Percentiles rank a stretch among this genome's conserved stretches.
phyloP scores from a whole-genome alignment of 2,888 invertebrate genomes.

The Drosophila melanocephala region DNA sequence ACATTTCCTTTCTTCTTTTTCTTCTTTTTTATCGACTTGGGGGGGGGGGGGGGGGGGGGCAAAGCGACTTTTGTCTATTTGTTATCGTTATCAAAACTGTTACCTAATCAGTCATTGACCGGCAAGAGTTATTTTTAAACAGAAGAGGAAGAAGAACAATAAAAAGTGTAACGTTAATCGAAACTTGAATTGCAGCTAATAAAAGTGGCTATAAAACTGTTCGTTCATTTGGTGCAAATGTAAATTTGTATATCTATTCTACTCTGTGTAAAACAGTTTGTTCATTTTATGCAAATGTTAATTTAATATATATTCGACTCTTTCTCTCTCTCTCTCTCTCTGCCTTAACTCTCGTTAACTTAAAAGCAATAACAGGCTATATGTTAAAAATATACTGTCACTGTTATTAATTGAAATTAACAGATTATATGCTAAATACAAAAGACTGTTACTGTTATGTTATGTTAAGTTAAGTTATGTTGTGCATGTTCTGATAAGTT shows the following conservation, averaged over 20 bases:
- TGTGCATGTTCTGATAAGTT: neutral
- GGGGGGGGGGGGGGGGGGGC: too few relatives aligned
- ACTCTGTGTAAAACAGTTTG: too few relatives aligned
- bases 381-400: neutral
- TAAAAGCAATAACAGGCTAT: neutral
- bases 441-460: neutral
- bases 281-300: too few relatives aligned
- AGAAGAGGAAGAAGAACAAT: neutral
- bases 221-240: neutral
- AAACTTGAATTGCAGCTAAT: neutral
- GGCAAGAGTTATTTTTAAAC: neutral
- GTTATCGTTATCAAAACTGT: slow-evolving; percentile 21
- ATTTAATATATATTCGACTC: too few relatives aligned
- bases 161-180: neutral
- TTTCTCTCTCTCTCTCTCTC: too few relatives aligned
- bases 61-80: neutral
- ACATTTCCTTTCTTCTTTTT: neutral
- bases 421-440: neutral
- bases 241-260: neutral
- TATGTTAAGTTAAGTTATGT: neutral
- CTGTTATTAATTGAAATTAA: neutral
- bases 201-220: neutral
- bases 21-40: neutral
- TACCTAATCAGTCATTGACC: slow-evolving; percentile 30
- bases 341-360: neutral